phyloP scores from a whole-genome alignment of 1,140 invertebrate genomes.

The Pygmarrhopalites habei region DNA sequence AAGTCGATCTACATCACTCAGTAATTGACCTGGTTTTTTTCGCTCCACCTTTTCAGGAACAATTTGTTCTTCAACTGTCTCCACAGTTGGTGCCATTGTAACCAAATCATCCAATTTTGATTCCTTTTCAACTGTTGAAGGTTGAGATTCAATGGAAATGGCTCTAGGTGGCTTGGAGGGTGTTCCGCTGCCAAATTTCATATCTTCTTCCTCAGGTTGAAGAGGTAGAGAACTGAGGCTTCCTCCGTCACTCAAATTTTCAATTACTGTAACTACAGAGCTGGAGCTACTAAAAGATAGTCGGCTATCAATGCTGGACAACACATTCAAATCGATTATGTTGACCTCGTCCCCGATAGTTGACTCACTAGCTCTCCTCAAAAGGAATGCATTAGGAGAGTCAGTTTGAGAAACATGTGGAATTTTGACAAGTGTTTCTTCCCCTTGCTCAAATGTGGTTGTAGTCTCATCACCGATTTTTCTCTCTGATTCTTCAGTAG shows the following conservation, averaged over 20 bases:
- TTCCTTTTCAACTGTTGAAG: not conserved
- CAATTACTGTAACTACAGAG: conserved; percentile 16
- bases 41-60: conserved; percentile 3
- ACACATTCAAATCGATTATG: too few relatives aligned
- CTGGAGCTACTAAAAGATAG: conserved; percentile 19
- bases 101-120: not conserved
- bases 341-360: too few relatives aligned
- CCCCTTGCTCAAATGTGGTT: too few relatives aligned
- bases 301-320: not conserved
- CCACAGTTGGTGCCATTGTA: not conserved
- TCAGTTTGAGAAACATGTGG: too few relatives aligned
- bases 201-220: not conserved
- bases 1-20: conserved; percentile 46
- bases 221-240: conserved; percentile 2
- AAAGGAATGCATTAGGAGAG: too few relatives aligned
- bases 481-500: too few relatives aligned
- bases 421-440: too few relatives aligned
- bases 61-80: not conserved
- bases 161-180: not conserved
- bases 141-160: not conserved
- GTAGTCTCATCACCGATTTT: too few relatives aligned
- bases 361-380: too few relatives aligned
- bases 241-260: not conserved
- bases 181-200: not conserved
- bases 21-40: conserved; percentile 30